Conservation (phyloP, 2,888 invertebrate genomes). For the Sesamia inferens region DNA sequence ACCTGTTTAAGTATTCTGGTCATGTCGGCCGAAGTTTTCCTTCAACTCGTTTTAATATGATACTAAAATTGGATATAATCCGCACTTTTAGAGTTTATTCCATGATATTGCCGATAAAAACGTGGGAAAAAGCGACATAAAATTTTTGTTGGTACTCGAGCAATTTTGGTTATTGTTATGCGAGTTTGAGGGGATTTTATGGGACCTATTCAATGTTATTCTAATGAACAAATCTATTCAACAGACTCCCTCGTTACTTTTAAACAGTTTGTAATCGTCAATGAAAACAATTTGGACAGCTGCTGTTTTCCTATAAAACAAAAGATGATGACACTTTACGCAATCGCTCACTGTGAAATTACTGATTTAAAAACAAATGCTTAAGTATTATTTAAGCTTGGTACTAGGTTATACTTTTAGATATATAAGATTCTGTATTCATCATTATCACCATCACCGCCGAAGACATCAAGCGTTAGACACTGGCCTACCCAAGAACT, state of each 20-base stretch:
- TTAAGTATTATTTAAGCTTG: no score
- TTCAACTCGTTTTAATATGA: constrained; percentile 70
- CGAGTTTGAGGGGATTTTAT: constrained; percentile 39
- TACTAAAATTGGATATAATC: constrained; percentile 68
- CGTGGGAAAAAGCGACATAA: constrained; percentile 52
- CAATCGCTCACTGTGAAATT: no score
- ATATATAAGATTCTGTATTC: no score
- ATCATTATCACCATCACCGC: no score
- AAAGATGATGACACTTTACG: no score
- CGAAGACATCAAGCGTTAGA: no score
- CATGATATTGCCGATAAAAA: constrained; percentile 63
- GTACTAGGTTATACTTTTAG: no score
- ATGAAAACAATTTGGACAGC: background rate
- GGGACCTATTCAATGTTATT: constrained; percentile 31
- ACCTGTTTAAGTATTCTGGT: constrained; percentile 51
- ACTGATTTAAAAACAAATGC: no score
- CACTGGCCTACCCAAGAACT: no score
- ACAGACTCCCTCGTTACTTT: background rate
- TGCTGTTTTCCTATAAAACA: background rate
- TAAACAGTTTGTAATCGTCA: background rate
- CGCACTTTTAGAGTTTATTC: constrained; percentile 62
- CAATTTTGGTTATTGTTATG: constrained; percentile 61
- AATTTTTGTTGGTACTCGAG: constrained; percentile 57
- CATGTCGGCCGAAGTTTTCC: constrained; percentile 58
- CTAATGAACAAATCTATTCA: constrained; percentile 15